Evolutionary conservation across 2,113 vertebrate genomes (phyloP).

Genomic region (Bothrops jararaca): DNA sequence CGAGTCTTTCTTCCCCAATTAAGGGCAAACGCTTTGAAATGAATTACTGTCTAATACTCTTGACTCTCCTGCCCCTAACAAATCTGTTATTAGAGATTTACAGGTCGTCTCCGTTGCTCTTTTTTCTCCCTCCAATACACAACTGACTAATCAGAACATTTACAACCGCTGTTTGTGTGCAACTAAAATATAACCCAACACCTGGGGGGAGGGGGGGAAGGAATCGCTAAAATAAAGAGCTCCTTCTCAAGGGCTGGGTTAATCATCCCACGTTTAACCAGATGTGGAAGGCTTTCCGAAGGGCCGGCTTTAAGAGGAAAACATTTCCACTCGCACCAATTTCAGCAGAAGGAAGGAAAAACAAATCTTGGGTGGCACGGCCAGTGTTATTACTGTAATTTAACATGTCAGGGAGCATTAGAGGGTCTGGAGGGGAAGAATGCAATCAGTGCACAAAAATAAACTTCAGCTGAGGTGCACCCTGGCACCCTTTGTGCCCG

Average conservation of each 20-base stretch:
- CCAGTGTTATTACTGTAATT: constrained; percentile 11
- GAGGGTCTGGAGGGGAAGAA: not conserved
- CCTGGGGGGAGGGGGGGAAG: not conserved
- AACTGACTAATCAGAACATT: not conserved
- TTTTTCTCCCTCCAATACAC: too few species aligned
- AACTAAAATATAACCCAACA: not conserved
- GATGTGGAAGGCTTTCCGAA: not conserved
- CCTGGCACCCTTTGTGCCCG: not conserved
- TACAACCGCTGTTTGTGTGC: not conserved
- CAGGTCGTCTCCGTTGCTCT: not conserved
- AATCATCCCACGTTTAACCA: constrained; percentile 3
- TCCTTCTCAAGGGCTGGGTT: not conserved
- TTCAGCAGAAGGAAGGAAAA: not conserved
- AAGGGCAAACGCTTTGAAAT: not conserved
- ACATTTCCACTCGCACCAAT: not conserved
- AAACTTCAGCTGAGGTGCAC: not conserved
- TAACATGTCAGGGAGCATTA: constrained; percentile 19
- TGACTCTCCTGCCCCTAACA: not conserved
- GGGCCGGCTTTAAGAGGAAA: not conserved
- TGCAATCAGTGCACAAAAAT: not conserved
- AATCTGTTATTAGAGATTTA: not conserved
- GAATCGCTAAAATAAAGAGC: not conserved
- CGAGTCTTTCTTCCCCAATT: not conserved
- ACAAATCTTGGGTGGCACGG: constrained; percentile 5
- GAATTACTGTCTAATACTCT: not conserved